Evolutionary conservation across 37 sponge, comb jelly and placozoan genomes (phyloP).

Genomic region (Halisarca cf. caerulea): DNA sequence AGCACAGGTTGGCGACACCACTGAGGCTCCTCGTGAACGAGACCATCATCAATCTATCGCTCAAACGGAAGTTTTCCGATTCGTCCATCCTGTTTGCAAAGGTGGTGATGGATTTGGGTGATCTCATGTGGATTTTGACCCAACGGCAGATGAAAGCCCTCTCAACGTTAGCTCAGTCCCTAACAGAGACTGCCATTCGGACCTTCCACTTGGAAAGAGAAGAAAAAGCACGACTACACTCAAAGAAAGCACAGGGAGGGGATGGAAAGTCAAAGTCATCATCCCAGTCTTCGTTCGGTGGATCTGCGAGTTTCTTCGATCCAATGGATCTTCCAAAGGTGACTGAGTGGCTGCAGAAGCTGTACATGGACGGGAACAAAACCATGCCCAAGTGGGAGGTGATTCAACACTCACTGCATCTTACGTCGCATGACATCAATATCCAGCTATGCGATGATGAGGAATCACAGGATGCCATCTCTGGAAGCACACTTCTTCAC

Average conservation of each 20-base stretch:
- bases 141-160: conserved; percentile 73
- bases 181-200: conserved; percentile 57
- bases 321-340: not conserved
- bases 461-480: not conserved
- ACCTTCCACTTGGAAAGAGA: conserved; percentile 32
- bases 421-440: conserved; percentile 62
- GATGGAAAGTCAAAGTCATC: not conserved
- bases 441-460: conserved; percentile 76
- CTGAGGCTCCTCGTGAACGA: conserved; percentile 50
- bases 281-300: not conserved
- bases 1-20: not conserved
- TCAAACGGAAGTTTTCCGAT: conserved; percentile 61
- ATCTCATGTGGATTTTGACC: conserved; percentile 77
- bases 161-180: conserved; percentile 66
- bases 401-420: conserved; percentile 78
- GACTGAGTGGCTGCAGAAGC: not conserved
- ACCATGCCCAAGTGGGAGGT: conserved; percentile 57
- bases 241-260: not conserved
- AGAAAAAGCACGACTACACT: not conserved
- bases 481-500: conserved; percentile 28
- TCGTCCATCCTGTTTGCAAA: conserved; percentile 47
- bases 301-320: not conserved
- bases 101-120: conserved; percentile 57
- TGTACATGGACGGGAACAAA: conserved; percentile 57
- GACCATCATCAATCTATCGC: conserved; percentile 40